Percentiles rank a stretch among this genome's conserved stretches.
phyloP scores from a whole-genome alignment of 2,113 vertebrate genomes.

The Pyrgilauda ruficollis region DNA sequence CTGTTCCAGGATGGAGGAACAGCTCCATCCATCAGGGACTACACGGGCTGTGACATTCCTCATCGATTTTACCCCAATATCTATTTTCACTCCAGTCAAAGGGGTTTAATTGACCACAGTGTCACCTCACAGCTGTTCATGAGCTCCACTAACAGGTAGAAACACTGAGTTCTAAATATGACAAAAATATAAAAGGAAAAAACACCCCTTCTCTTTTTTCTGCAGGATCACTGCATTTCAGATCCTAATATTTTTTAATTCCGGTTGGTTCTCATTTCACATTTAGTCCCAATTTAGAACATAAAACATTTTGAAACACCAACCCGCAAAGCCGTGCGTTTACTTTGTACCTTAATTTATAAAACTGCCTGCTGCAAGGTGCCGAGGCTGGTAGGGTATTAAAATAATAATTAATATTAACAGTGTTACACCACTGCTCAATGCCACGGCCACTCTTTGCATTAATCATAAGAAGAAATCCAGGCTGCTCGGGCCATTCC shows the following conservation, averaged over 20 bases:
- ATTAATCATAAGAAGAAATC: background rate
- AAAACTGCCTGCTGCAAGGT: background rate
- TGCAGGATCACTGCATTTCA: background rate
- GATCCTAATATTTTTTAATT: background rate
- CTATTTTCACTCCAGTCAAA: background rate
- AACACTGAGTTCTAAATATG: background rate
- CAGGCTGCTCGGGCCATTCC: background rate
- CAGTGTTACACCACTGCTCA: background rate
- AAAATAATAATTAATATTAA: background rate
- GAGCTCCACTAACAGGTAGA: background rate
- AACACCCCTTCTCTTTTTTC: background rate
- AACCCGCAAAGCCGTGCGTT: accelerated
- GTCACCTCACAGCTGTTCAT: background rate
- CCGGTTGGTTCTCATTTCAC: background rate
- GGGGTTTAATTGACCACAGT: background rate
- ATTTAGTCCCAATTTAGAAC: background rate
- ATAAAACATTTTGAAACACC: background rate
- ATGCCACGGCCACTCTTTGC: background rate
- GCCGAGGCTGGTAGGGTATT: background rate
- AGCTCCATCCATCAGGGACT: background rate
- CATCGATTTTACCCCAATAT: background rate
- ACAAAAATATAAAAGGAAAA: background rate
- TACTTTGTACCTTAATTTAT: background rate
- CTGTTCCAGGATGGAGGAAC: background rate
- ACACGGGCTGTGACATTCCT: background rate